phyloP scores from a whole-genome alignment of 1,140 invertebrate genomes.

The Lepidostoma basale region DNA sequence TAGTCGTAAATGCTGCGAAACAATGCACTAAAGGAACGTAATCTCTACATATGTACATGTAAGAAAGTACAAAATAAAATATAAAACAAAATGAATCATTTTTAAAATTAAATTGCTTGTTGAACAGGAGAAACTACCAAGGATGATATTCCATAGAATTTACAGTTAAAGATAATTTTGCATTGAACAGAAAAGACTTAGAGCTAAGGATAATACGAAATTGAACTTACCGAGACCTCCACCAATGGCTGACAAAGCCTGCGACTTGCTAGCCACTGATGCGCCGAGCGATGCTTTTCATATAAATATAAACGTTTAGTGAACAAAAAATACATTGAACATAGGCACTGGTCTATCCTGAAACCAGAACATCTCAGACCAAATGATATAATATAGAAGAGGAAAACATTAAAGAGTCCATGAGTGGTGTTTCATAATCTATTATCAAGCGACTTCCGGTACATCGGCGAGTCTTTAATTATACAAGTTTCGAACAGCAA shows the following conservation, averaged over 20 bases:
- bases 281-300: constrained; percentile 62
- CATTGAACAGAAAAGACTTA: neutral
- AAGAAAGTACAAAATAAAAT: no score
- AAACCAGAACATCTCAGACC: constrained; percentile 33
- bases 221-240: constrained; percentile 58
- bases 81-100: no score
- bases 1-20: no score
- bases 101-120: no score
- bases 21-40: no score
- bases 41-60: no score
- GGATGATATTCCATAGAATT: no score
- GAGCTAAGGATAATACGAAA: neutral
- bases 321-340: constrained; percentile 41
- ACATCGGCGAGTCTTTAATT: neutral
- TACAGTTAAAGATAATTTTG: neutral
- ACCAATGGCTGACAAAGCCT: constrained; percentile 61
- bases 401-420: no score
- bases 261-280: constrained; percentile 59
- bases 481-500: no score
- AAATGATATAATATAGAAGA: constrained; percentile 17
- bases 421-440: neutral
- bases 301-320: constrained; percentile 59
- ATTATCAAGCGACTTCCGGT: neutral
- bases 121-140: no score
- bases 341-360: constrained; percentile 27